These are phyloP conservation scores for Sialia sialis DNA, from an alignment of 2,113 vertebrate species.

Conservation along the genomic window DNA sequence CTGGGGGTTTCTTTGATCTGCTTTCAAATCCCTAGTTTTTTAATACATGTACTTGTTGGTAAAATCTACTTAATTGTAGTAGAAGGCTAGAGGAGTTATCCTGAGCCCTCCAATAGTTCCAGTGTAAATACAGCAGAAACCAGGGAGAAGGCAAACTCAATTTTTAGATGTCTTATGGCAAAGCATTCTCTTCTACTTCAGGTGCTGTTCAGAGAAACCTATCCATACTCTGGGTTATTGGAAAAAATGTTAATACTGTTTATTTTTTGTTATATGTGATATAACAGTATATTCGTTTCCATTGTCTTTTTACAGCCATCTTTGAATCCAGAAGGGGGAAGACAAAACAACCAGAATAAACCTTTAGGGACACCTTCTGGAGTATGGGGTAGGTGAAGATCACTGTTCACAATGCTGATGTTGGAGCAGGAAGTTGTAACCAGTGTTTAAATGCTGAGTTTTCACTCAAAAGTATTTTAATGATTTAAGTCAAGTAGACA, in stretches of 20 bases:
- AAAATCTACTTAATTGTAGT: not conserved
- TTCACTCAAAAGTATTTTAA: not conserved
- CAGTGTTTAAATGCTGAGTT: rapidly evolving
- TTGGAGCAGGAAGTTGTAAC: not conserved
- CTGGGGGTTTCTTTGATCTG: not conserved
- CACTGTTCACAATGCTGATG: not conserved
- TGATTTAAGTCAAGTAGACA: not conserved
- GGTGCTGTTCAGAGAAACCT: not conserved
- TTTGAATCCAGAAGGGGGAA: slow-evolving; percentile 97
- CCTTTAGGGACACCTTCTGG: slow-evolving; percentile 92
- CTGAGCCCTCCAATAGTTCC: not conserved
- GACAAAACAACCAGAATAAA: slow-evolving; percentile 86
- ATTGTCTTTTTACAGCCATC: slow-evolving; percentile 82
- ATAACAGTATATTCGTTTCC: not conserved
- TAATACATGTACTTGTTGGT: not conserved
- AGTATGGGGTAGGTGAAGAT: slow-evolving; percentile 90
- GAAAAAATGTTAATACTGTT: not conserved
- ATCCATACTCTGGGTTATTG: not conserved
- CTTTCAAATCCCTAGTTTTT: not conserved
- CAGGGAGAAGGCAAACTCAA: not conserved
- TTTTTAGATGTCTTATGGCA: not conserved
- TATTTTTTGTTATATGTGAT: rapidly evolving
- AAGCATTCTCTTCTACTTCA: not conserved
- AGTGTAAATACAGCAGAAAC: not conserved
- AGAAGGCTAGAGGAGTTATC: not conserved